phyloP scores from a whole-genome alignment of 2,888 invertebrate genomes.

The Agriopis marginaria region DNA sequence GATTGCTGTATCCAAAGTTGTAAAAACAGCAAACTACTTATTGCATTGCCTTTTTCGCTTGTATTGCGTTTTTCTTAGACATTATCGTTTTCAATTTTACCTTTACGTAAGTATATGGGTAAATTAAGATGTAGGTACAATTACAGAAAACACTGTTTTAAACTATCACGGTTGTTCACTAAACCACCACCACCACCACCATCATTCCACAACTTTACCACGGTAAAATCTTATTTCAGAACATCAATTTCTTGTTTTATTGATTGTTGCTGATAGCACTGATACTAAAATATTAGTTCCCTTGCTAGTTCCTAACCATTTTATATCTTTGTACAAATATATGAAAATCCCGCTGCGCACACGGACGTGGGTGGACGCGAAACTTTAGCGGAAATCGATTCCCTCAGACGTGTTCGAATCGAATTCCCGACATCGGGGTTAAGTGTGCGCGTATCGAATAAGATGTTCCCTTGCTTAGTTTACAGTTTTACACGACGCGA shows the following conservation, averaged over 20 bases:
- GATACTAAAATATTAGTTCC: not conserved
- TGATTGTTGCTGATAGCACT: not conserved
- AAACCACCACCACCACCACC: no score
- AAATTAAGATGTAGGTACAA: no score
- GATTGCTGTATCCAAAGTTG: conserved; percentile 41
- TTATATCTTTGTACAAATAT: conserved; percentile 61
- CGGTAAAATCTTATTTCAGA: not conserved
- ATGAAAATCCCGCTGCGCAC: conserved; percentile 54
- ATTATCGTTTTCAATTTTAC: conserved; percentile 9
- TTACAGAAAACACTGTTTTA: no score
- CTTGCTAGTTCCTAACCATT: conserved; percentile 33
- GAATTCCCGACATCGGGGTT: conserved; percentile 75
- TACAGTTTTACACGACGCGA: conserved; percentile 35
- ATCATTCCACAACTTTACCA: no score
- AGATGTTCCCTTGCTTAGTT: conserved; percentile 62
- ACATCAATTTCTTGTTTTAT: not conserved
- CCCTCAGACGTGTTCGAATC: conserved; percentile 65
- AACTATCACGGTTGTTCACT: no score
- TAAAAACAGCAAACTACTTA: conserved; percentile 23
- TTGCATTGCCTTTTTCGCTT: conserved; percentile 16
- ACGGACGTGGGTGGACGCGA: conserved; percentile 72
- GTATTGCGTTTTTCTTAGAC: conserved; percentile 36
- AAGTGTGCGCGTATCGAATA: conserved; percentile 73
- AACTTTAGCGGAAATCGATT: conserved; percentile 76
- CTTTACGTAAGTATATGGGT: conserved; percentile 2